Evolutionary conservation across 2,888 invertebrate genomes (phyloP).

Genomic region (Drosophila testacea): DNA sequence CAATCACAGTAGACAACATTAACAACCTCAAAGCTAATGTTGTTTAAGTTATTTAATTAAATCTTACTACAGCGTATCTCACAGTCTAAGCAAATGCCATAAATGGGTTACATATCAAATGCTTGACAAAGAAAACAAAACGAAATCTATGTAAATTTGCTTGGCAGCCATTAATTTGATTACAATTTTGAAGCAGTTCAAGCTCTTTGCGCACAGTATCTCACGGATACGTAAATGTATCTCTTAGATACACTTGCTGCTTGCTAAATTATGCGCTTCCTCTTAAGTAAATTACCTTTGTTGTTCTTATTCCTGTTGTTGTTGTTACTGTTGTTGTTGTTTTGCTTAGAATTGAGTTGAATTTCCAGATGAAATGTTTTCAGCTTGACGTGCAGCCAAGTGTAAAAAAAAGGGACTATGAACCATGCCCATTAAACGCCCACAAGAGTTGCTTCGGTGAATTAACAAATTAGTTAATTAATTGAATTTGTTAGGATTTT

Average conservation of each 20-base stretch:
- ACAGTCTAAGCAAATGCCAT: not conserved
- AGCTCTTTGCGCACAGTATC: constrained; percentile 13
- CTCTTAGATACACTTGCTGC: constrained; percentile 48
- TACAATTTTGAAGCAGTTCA: constrained; percentile 49
- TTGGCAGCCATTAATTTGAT: constrained; percentile 59
- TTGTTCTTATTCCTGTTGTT: constrained; percentile 3
- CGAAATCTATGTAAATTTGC: constrained; percentile 53
- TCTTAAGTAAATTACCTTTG: constrained; percentile 22
- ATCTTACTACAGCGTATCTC: constrained; percentile 9
- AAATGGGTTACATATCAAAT: constrained; percentile 39
- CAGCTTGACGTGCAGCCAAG: constrained; percentile 1
- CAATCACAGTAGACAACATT: not conserved
- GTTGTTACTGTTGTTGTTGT: constrained; percentile 1
- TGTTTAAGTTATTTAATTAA: too few relatives aligned
- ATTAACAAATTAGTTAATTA: constrained; percentile 7
- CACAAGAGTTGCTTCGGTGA: not conserved
- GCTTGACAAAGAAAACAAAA: constrained; percentile 31
- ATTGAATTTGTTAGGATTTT: constrained; percentile 18
- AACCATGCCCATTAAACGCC: not conserved
- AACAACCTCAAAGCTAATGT: not conserved
- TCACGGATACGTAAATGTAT: constrained; percentile 36
- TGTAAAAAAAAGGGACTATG: constrained; percentile 19
- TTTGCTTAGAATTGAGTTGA: constrained; percentile 19
- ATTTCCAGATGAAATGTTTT: constrained; percentile 36
- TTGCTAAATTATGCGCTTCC: constrained; percentile 64